Evolutionary conservation across 2,113 vertebrate genomes (phyloP), one percentile per base, ranked within the genome.

Genomic region (Tautogolabrus adspersus): DNA sequence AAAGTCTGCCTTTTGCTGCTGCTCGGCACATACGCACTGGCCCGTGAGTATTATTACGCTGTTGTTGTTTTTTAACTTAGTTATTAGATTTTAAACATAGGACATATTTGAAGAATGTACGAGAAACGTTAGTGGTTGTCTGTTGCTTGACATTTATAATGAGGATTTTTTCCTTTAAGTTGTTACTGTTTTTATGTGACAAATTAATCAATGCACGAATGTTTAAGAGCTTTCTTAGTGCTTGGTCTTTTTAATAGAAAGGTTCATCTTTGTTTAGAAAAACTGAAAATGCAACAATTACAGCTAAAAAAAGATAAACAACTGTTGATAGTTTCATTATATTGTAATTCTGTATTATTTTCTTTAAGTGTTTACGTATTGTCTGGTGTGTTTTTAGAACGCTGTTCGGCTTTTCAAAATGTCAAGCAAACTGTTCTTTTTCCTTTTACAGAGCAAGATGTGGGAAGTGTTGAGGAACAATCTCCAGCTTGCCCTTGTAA

Each of bases 401-500:
- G 23, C 11, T 0, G 40, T 49, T 15, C 42, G 42, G 40, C 10
- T 37, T 77, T 69, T 49, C 9, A 15, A 26, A 60, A 38, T 56
- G 38, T 66, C 11, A 71, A 30, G 18, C 2, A 68, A 44, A 42
- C 8, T 47, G 22, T 8, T 65, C 40, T 64, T 42, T 58, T 0
- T 7, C 65, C 55, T n/a, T 80, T 60, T 90, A 26, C 94, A 97
- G 97, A 97, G 80, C 88, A 93, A 93, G 92, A 89, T 74, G 89
- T 93, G 10, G 94, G 93, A 79, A 87, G 55, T 15, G 22, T 57
- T 77, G 95, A 95, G 21, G 94, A 54, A 47, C 84, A 84, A 79
- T 92, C 85, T 84, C 77, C 89, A 12, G 78, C 54, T 78, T 97
- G 96, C 83, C 74, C 93, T 77, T 93, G 96, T 98, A 91, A 96